Base-by-base conservation (phyloP, 2,113 vertebrate genomes). In the Thermophis baileyi region DNA sequence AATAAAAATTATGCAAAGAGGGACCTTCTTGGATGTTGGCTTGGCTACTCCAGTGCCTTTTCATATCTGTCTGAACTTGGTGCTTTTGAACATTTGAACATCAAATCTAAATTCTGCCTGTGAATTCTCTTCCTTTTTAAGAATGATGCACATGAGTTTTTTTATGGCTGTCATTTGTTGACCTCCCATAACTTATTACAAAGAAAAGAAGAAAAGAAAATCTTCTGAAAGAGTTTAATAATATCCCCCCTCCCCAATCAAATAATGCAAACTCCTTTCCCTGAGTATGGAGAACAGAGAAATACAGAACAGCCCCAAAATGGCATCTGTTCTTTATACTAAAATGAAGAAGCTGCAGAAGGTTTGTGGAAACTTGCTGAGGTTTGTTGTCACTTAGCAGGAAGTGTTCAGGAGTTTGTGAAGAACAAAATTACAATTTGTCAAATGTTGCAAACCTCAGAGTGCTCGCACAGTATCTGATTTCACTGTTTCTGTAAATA, bases 361-460 rank as follows among this genome's bases (percentile, higher is more conserved):
- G 97, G 97, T 97, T 97, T 98, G 97, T 96, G 96, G 97, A 98
- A 98, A 98, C 98, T 98, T 98, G 97, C 97, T 98, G 97, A 98
- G 98, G 97, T 97, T 98, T 98, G 97, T 98, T 98, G 97, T 98
- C 98, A 98, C 98, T 98, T 98, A 98, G 97, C 97, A 97, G 97
- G 97, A 98, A 98, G 98, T 97, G 97, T 98, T 98, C 97, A 98
- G 97, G 97, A 98, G 97, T 98, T 98, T 98, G 98, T 95, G 93
- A 98, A 98, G 98, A 97, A 97, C 97, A 98, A 97, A 98, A 97
- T 98, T 97, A 97, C 98, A 97, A 97, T 98, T 98, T 97, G 97
- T 98, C 97, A 98, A 97, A 97, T 95, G 97, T 94, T 98, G 97
- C 97, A 98, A 97, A 97, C 97, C 97, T 97, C 69, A 11, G 95